phyloP scores from a whole-genome alignment of 2,888 invertebrate species.

The Leptarthrus brevirostris region DNA sequence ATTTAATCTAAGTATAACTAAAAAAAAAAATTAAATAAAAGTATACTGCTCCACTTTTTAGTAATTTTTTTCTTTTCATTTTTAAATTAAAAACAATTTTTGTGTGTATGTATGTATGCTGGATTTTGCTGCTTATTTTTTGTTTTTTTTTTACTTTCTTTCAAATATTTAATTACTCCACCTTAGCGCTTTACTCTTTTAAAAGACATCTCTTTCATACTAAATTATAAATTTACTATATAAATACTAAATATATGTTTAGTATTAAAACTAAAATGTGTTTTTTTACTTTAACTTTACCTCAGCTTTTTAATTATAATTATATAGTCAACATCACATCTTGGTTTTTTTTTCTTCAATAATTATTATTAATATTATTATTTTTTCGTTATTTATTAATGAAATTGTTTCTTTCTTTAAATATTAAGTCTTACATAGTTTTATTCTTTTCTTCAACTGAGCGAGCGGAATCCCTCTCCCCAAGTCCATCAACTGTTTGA shows the following conservation, averaged over 20 bases:
- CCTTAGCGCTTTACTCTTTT: background rate
- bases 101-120: background rate
- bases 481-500: background rate
- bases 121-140: background rate
- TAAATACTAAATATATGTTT: constrained; percentile 44
- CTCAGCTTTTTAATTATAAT: constrained; percentile 28
- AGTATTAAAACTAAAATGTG: constrained; percentile 37
- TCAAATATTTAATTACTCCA: background rate
- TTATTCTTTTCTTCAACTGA: background rate
- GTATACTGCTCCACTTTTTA: constrained; percentile 20
- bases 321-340: constrained; percentile 45
- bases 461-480: background rate
- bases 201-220: background rate
- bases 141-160: background rate
- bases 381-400: background rate
- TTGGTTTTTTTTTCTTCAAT: constrained; percentile 7
- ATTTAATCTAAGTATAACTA: constrained; percentile 42
- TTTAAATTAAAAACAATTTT: no score
- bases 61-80: background rate
- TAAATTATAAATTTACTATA: constrained; percentile 44
- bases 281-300: constrained; percentile 22
- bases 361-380: background rate
- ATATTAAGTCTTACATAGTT: background rate
- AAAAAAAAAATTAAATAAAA: constrained; percentile 42
- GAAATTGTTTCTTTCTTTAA: background rate